Evolutionary conservation across 2,113 vertebrate genomes (phyloP).

Genomic region (Leucopternis melanops): DNA sequence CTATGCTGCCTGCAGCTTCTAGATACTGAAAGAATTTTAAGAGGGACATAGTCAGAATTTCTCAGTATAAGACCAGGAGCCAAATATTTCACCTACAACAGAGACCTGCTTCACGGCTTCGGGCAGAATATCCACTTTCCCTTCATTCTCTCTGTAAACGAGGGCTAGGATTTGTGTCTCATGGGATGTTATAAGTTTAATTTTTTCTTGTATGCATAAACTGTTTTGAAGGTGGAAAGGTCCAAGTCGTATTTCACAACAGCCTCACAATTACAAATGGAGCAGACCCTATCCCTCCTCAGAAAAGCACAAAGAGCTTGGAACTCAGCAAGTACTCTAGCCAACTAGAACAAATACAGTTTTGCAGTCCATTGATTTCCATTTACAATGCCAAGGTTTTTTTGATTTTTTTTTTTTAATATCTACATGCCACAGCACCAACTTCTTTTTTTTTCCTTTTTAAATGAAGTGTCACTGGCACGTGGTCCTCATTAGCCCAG

Average conservation of each 20-base stretch:
- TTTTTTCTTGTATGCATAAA: not conserved
- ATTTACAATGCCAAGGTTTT: constrained; percentile 38
- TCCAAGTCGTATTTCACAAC: not conserved
- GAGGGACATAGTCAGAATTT: not conserved
- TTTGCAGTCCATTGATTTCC: constrained; percentile 50
- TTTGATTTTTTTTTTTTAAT: constrained; percentile 29
- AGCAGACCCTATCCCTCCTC: not conserved
- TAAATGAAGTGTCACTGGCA: not conserved
- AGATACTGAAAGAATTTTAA: constrained; percentile 10
- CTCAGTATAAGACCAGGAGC: not conserved
- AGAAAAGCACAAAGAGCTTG: not conserved
- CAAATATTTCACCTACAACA: not conserved
- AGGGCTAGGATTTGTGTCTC: not conserved
- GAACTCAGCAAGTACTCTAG: not conserved
- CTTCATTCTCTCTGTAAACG: not conserved
- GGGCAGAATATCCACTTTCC: not conserved
- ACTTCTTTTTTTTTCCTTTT: not conserved
- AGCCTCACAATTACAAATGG: not conserved
- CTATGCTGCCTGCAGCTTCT: not conserved
- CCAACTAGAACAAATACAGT: constrained; percentile 46
- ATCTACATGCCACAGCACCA: not conserved
- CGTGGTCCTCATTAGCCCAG: not conserved
- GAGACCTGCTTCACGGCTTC: not conserved
- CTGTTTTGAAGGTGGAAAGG: not conserved
- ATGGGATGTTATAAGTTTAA: not conserved